Evolutionary conservation across 2,888 invertebrate species (phyloP).

Genomic region (Cordilura impudica): DNA sequence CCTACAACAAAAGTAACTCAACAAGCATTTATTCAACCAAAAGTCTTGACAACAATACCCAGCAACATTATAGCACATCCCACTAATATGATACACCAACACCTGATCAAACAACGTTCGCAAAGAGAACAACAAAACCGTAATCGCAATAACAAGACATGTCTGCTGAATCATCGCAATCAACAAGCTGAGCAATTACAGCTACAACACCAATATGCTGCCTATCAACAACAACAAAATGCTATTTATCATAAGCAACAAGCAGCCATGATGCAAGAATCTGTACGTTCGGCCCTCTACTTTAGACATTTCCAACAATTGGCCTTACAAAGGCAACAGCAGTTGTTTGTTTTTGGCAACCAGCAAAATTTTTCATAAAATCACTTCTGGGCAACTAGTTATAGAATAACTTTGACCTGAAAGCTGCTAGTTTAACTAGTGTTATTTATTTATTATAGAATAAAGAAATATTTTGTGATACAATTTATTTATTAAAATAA

Average conservation of each 20-base stretch:
- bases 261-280: conserved; percentile 40
- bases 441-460: not conserved
- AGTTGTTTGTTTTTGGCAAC: conserved; percentile 22
- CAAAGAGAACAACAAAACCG: conserved; percentile 68
- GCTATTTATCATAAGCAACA: conserved; percentile 61
- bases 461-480: not conserved
- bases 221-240: too few species aligned
- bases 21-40: not conserved
- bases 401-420: not conserved
- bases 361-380: not conserved
- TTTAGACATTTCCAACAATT: conserved; percentile 26
- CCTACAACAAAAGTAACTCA: not conserved
- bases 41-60: not conserved
- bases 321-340: not conserved
- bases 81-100: conserved; percentile 68
- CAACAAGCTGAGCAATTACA: conserved; percentile 66
- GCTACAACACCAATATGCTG: too few species aligned
- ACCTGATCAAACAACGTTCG: conserved; percentile 59
- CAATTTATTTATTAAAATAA: too few species aligned
- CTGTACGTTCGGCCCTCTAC: conserved; percentile 22
- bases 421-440: conserved; percentile 3
- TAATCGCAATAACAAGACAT: conserved; percentile 68
- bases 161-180: conserved; percentile 66
- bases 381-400: not conserved
- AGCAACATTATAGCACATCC: conserved; percentile 58